Evolutionary conservation across 2,113 vertebrate genomes (phyloP).

Genomic region (Thermophis baileyi): DNA sequence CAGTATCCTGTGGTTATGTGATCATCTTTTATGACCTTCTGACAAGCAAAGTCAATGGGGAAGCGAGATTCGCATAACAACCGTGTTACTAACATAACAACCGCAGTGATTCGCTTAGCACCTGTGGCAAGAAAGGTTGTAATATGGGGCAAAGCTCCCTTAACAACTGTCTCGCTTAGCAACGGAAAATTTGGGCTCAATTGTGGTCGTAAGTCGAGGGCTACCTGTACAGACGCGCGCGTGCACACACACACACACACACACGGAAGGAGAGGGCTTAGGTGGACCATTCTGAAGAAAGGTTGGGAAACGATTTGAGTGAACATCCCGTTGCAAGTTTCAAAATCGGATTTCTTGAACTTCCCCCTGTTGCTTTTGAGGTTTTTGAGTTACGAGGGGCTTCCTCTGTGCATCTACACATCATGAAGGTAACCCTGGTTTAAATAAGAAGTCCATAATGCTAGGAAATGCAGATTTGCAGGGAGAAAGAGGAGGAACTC

Average conservation of each 20-base stretch:
- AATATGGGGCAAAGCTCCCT: background rate
- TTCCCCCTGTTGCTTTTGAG: background rate
- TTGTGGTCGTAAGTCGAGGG: background rate
- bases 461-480: background rate
- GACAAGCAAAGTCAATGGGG: too few relatives aligned
- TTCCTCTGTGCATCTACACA: background rate
- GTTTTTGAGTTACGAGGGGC: background rate
- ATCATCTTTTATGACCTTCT: too few relatives aligned
- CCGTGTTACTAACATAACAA: background rate
- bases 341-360: background rate
- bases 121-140: background rate
- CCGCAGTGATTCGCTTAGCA: background rate
- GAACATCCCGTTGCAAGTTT: background rate
- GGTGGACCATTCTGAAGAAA: background rate
- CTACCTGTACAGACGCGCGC: background rate
- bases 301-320: accelerated
- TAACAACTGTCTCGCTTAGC: background rate
- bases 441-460: background rate
- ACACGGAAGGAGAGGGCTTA: background rate
- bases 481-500: background rate
- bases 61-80: background rate
- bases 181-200: background rate
- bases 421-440: background rate
- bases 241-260: too few relatives aligned
- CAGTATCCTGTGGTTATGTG: too few relatives aligned